Conservation (phyloP, 2,797 vertebrate genomes). For the Acipenser oxyrinchus region DNA sequence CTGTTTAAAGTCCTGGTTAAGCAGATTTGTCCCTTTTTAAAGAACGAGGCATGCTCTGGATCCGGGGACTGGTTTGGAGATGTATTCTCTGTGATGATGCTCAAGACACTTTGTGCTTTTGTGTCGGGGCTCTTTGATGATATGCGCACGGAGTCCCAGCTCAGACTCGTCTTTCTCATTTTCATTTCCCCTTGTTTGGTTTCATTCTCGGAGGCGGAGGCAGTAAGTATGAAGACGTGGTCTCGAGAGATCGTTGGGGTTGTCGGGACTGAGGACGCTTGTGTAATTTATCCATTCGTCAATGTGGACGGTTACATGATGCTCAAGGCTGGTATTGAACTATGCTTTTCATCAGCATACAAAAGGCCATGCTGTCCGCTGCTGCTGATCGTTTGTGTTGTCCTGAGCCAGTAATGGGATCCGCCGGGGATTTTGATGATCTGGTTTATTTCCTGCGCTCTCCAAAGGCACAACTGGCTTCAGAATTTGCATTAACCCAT, state of each 20-base stretch:
- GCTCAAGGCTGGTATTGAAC: constrained; percentile 23
- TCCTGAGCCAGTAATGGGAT: constrained; percentile 16
- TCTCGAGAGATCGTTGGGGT: not conserved
- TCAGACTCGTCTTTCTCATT: not conserved
- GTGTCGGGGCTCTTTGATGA: constrained; percentile 9
- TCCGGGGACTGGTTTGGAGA: no score
- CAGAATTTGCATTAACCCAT: no score
- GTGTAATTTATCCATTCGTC: constrained; percentile 37
- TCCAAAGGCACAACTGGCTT: not conserved
- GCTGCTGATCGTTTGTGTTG: constrained; percentile 12
- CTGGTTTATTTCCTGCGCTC: not conserved
- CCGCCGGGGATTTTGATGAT: not conserved
- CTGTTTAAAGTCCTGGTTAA: no score
- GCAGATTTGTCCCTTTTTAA: no score
- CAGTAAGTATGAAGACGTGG: no score
- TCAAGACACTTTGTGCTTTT: not conserved
- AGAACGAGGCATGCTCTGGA: no score
- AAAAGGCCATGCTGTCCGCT: constrained; percentile 26
- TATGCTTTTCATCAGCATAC: constrained; percentile 28
- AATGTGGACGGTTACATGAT: constrained; percentile 22
- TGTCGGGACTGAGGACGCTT: constrained; percentile 3
- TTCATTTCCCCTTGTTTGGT: not conserved
- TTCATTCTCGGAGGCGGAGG: no score
- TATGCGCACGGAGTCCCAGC: constrained; percentile 4
- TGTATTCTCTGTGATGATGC: no score